A percentile compares a stretch with the other conserved stretches of the same genome.
Conservation (phyloP, 2,797 vertebrate genomes). For the Neosalanx taihuensis region DNA sequence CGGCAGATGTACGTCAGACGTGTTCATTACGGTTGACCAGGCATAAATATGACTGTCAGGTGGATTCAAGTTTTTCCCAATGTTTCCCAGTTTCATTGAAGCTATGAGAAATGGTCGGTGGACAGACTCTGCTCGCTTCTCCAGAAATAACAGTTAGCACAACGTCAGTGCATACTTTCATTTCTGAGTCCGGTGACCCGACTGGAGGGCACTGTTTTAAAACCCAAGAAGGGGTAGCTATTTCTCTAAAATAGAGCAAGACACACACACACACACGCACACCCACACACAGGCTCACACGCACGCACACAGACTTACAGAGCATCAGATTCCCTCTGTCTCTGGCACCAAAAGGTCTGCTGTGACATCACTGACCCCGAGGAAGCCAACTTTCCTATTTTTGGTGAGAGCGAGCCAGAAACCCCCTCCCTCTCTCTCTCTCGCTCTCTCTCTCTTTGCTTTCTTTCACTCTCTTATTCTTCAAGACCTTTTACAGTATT, state of each 20-base stretch:
- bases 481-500: not conserved
- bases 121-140: slow-evolving; percentile 20
- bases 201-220: slow-evolving; percentile 32
- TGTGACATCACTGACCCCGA: slow-evolving; percentile 59
- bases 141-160: slow-evolving; percentile 40
- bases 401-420: slow-evolving; percentile 59
- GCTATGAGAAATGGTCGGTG: slow-evolving; percentile 27
- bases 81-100: slow-evolving; percentile 44
- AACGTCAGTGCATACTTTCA: slow-evolving; percentile 35
- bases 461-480: slow-evolving; percentile 19
- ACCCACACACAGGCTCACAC: slow-evolving; percentile 13
- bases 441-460: slow-evolving; percentile 14
- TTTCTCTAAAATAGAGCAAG: slow-evolving; percentile 39
- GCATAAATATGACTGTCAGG: slow-evolving; percentile 63
- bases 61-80: slow-evolving; percentile 50
- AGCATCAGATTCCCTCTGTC: slow-evolving; percentile 31
- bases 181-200: slow-evolving; percentile 23
- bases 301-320: slow-evolving; percentile 17
- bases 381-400: slow-evolving; percentile 69
- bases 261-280: slow-evolving; percentile 14
- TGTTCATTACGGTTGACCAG: slow-evolving; percentile 59
- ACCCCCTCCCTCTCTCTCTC: slow-evolving; percentile 34
- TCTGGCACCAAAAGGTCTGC: slow-evolving; percentile 47
- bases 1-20: slow-evolving; percentile 55
- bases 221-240: slow-evolving; percentile 23